Evolutionary conservation across 2,113 vertebrate species (phyloP), one percentile per base, ranked within the genome.

Genomic region (Laterallus jamaicensis): DNA sequence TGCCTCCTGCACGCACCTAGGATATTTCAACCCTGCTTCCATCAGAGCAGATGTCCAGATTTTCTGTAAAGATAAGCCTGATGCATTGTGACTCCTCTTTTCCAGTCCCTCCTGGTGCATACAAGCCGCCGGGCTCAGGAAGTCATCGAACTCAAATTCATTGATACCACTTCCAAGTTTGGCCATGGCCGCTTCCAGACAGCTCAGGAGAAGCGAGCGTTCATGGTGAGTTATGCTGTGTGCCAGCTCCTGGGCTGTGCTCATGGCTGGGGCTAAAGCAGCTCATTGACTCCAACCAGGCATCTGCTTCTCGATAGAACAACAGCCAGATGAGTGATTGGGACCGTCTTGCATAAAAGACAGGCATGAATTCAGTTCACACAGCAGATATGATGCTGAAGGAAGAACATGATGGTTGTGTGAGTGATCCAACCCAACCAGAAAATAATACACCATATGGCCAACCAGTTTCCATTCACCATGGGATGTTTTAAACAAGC

Each of bases 81-180:
- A 63, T 37, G 81, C 5, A 3, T 4, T n/a, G 13, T 52, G 50
- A 8, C 81, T 63, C 47, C 29, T 52, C 66, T 54, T 59, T 21
- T 69, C 60, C 96, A 99, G 98, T 98, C 98, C 39, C 98, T 99
- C 18, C 94, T 98, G 93, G 97, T 98, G 63, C 98, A 98, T 28
- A 98, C 97, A 0, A 98, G 97, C 73, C 98, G 98, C 70, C 44
- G 83, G 44, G 92, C 95, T 29, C 86, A 97, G 28, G 98, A 99
- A 95, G 62, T 82, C 28, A 92, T 98, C 3, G 98, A 98, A 55
- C 98, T 99, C 89, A 99, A 99, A 69, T 99, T 99, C 94, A 98
- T 99, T 2, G 98, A 99, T 64, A 99, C 98, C 22, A 98, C 98
- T 18, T 99, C 98, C 78, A 99, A 99, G 93, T 99, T 99, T 2